Conservation (phyloP, 1,140 invertebrate genomes). For the Bactericera cockerelli region DNA sequence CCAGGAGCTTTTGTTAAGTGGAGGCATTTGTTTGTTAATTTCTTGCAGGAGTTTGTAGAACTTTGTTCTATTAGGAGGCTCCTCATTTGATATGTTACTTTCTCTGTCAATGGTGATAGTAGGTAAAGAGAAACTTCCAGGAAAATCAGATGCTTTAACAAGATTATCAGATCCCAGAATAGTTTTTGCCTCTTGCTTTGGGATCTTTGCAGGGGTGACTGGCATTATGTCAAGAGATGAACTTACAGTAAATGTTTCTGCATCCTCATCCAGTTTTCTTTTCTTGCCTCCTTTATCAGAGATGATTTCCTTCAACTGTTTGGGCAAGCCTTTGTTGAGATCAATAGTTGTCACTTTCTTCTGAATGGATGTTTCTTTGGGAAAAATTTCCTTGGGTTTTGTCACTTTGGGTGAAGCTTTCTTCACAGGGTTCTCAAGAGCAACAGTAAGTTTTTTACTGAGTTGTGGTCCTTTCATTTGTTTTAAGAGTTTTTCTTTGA, state of each 20-base stretch:
- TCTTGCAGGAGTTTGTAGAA: background rate
- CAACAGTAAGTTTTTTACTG: background rate
- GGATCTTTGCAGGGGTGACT: background rate
- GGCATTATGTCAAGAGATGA: background rate
- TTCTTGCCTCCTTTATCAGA: background rate
- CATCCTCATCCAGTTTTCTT: background rate
- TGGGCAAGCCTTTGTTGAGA: slow-evolving; percentile 5
- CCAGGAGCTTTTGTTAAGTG: background rate
- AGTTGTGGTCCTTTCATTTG: background rate
- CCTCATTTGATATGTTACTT: background rate
- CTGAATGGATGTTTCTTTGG: background rate
- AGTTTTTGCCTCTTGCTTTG: background rate
- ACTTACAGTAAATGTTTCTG: slow-evolving; percentile 4
- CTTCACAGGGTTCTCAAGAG: background rate
- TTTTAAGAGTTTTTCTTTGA: background rate
- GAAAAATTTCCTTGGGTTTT: background rate
- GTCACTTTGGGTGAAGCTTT: background rate
- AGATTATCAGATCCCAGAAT: background rate
- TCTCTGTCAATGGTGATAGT: background rate
- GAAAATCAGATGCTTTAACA: background rate
- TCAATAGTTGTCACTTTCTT: slow-evolving; percentile 1
- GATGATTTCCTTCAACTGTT: background rate
- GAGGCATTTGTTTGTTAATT: background rate
- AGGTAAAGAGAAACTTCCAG: background rate
- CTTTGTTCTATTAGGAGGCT: background rate